Conservation (phyloP, 1,140 invertebrate genomes). For the Megalopta genalis region DNA sequence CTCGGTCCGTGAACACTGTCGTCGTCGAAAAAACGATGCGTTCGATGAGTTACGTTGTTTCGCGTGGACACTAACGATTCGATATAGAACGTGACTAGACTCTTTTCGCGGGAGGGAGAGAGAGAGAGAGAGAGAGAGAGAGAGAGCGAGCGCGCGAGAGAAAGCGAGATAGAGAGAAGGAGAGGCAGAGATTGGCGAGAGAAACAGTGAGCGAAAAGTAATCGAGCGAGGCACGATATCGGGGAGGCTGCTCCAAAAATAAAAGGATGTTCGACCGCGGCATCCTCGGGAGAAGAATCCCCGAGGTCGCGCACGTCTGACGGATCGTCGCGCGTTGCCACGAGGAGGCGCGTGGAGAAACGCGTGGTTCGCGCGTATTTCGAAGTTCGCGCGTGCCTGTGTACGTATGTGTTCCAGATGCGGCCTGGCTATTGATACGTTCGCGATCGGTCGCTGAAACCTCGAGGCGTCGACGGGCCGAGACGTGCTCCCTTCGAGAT, state of each 20-base stretch:
- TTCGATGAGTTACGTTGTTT: not conserved
- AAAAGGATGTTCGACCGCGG: conserved; percentile 35
- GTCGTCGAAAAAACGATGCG: not conserved
- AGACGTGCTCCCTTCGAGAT: conserved; percentile 17
- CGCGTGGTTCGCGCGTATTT: conserved; percentile 41
- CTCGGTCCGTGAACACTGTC: not conserved
- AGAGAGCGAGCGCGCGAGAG: no score
- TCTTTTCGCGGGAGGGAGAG: no score
- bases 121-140: not conserved
- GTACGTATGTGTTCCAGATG: conserved; percentile 64
- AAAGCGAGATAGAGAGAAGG: no score
- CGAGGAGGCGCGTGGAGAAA: conserved; percentile 47
- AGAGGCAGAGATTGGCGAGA: not conserved
- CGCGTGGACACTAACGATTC: not conserved
- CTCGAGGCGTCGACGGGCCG: conserved; percentile 22
- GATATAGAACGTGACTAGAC: no score
- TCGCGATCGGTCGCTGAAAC: conserved; percentile 22
- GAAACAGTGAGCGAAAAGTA: no score
- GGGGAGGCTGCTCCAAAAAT: not conserved
- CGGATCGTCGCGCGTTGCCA: conserved; percentile 52
- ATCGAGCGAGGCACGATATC: conserved; percentile 5
- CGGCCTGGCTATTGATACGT: conserved; percentile 52
- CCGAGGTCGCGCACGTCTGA: conserved; percentile 50
- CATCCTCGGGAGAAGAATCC: conserved; percentile 41
- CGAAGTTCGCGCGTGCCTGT: conserved; percentile 52